Evolutionary conservation across 2,797 vertebrate genomes (phyloP).

Genomic region (Chromobotia macracanthus): DNA sequence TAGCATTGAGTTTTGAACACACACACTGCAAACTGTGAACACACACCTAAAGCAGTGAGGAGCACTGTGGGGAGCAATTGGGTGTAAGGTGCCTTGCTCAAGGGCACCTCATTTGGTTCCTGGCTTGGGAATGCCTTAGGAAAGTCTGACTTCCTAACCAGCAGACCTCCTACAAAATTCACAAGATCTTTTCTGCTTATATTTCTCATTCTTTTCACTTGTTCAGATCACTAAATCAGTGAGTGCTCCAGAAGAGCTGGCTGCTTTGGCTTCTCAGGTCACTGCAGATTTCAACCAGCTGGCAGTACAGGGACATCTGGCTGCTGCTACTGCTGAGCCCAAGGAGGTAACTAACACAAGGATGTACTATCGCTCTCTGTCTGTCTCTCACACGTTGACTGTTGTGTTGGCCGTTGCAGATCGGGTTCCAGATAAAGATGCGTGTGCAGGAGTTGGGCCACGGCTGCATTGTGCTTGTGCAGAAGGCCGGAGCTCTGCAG

Average conservation of each 20-base stretch:
- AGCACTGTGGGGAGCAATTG: too few relatives aligned
- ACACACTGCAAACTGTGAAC: too few relatives aligned
- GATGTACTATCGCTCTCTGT: not conserved
- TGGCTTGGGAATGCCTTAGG: too few relatives aligned
- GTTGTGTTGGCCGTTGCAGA: slow-evolving; percentile 74
- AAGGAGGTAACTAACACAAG: slow-evolving; percentile 82
- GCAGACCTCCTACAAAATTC: too few relatives aligned
- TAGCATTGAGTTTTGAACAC: too few relatives aligned
- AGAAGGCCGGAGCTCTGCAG: slow-evolving; percentile 94
- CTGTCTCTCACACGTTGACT: slow-evolving; percentile 6
- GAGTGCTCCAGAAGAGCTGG: slow-evolving; percentile 94
- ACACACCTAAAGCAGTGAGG: too few relatives aligned
- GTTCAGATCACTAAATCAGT: slow-evolving; percentile 95
- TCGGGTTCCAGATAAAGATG: slow-evolving; percentile 90
- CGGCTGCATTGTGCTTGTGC: slow-evolving; percentile 93
- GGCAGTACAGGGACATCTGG: slow-evolving; percentile 90
- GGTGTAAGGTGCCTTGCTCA: too few relatives aligned
- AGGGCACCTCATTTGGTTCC: too few relatives aligned
- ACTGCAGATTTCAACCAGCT: slow-evolving; percentile 94
- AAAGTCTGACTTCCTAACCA: too few relatives aligned
- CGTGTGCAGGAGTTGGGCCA: slow-evolving; percentile 95
- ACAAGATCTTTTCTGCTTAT: too few relatives aligned
- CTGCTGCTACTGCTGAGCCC: slow-evolving; percentile 91
- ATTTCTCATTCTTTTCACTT: not conserved
- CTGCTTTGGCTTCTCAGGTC: slow-evolving; percentile 94